phyloP scores from a whole-genome alignment of 2,113 vertebrate genomes.

The Chloebia gouldiae region DNA sequence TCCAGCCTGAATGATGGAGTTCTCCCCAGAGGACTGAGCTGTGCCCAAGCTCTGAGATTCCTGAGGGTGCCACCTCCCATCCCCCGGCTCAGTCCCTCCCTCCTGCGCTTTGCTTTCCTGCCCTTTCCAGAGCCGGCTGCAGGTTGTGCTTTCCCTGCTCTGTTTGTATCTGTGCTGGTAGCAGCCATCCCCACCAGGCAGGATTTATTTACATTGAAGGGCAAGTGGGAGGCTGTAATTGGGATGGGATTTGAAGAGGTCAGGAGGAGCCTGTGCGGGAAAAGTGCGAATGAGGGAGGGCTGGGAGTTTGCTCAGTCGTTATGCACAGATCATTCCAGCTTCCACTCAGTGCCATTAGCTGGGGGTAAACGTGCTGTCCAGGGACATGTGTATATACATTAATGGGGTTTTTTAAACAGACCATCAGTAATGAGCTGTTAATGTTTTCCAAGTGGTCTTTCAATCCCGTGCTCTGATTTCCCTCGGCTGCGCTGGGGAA shows the following conservation, averaged over 20 bases:
- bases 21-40: neutral
- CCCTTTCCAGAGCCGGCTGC: neutral
- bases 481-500: accelerated
- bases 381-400: slow-evolving; percentile 14
- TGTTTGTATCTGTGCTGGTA: neutral
- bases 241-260: slow-evolving; percentile 60
- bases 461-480: neutral
- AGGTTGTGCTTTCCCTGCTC: neutral
- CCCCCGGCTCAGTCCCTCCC: accelerated
- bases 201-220: slow-evolving; percentile 53
- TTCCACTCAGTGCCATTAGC: slow-evolving; percentile 37
- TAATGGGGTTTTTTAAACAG: slow-evolving; percentile 42
- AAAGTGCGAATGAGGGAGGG: slow-evolving; percentile 24
- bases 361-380: neutral
- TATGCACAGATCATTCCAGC: neutral
- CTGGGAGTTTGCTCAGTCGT: neutral
- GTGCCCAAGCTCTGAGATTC: neutral
- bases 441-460: slow-evolving; percentile 42
- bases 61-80: neutral
- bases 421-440: slow-evolving; percentile 53
- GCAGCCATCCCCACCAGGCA: neutral
- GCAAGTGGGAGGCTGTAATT: slow-evolving; percentile 61
- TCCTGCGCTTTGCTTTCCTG: neutral
- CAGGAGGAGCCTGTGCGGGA: slow-evolving; percentile 16
- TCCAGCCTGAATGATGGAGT: neutral